Base-by-base conservation (phyloP, 2,113 vertebrate species). In the Daubentonia madagascariensis region DNA sequence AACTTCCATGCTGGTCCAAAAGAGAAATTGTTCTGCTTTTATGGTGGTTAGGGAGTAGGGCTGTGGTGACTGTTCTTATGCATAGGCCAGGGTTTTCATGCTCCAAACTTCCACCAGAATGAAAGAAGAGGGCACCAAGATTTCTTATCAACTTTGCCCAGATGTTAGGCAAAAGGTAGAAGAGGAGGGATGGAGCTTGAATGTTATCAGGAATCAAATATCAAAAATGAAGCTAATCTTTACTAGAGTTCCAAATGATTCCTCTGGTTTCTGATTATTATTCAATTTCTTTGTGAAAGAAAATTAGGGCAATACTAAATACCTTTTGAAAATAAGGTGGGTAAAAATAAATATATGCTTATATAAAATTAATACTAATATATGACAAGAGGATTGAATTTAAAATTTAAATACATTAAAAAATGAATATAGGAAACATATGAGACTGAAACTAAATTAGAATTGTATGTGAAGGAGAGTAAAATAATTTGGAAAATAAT, bases 401-500 rank as follows among this genome's bases (percentile, higher is more conserved):
- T 87, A 48, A 88, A 97, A 43, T n/a, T 84, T 45, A 92, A 43
- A 17, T 90, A 65, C 11, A 97, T 76, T 43, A 72, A 76, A 63
- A 95, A 88, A 81, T 70, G 48, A 96, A 78, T 89, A 8, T 80
- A 13, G 4, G 8, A 85, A 89, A 88, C 5, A 50, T 35, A 65
- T 54, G 45, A 92, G 20, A 93, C 16, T 67, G 16, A 95, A 95
- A n/a, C 50, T 35, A 86, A 95, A 63, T 93, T 96, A 68, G n/a
- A 96, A 80, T 80, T 96, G 17, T 75, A 72, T 80, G 6, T 86
- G 52, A 61, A 95, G 20, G 35, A 73, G 12, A 79, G 4, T 4
- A 79, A 73, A 91, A 90, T 67, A 89, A 85, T 83, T 92, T 94
- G 61, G 32, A 81, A 88, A 73, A 87, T 92, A 84, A 86, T 76